These are phyloP conservation scores for Sakesphorus luctuosus DNA, from an alignment of 2,113 vertebrate species.

Conservation along the genomic window DNA sequence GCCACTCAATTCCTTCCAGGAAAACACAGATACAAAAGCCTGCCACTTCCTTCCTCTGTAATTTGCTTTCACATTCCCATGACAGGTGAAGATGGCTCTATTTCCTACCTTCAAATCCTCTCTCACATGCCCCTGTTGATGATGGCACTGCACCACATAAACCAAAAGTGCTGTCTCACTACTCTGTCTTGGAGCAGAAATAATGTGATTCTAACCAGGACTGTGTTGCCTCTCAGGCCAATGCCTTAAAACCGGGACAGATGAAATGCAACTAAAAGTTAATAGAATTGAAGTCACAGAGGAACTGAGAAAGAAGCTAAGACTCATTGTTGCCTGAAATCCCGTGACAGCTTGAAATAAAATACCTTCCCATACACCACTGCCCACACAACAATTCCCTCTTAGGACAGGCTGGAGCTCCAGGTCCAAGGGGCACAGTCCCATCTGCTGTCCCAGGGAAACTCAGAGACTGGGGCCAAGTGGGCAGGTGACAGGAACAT, in stretches of 20 bases:
- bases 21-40: not conserved
- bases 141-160: not conserved
- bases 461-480: fast-evolving
- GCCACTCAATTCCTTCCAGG: not conserved
- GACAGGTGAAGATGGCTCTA: not conserved
- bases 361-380: not conserved
- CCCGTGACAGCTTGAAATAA: not conserved
- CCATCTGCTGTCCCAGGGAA: not conserved
- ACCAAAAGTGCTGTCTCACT: not conserved
- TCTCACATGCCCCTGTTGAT: not conserved
- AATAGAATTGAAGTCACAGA: not conserved
- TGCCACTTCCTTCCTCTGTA: not conserved
- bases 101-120: not conserved
- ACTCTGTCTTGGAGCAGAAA: not conserved
- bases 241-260: not conserved
- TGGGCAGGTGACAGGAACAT: not conserved
- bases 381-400: not conserved
- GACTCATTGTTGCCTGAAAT: not conserved
- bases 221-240: not conserved
- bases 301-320: not conserved
- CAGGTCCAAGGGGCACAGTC: not conserved
- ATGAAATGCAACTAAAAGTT: not conserved
- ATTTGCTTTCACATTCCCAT: not conserved
- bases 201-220: not conserved
- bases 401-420: not conserved